Evolutionary conservation across 2,797 vertebrate species (phyloP).

Genomic region (Oreonectes daqikongensis): DNA sequence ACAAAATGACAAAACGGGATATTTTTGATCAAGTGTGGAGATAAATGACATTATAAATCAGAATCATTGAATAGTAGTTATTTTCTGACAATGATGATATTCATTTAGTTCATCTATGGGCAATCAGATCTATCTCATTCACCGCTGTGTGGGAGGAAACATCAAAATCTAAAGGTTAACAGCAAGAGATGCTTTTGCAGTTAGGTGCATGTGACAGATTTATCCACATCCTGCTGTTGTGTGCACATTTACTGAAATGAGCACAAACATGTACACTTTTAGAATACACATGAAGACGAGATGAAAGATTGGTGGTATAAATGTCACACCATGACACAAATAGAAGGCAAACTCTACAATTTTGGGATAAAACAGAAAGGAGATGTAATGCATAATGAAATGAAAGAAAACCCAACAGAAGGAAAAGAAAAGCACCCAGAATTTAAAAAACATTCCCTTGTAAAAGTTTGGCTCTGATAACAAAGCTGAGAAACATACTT

Average conservation of each 20-base stretch:
- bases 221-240: constrained; percentile 55
- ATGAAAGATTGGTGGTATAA: not conserved
- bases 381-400: not conserved
- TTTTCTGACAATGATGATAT: constrained; percentile 2
- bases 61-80: constrained; percentile 2
- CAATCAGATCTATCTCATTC: constrained; percentile 2
- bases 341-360: too few species aligned
- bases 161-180: constrained; percentile 2
- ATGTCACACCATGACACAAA: constrained; percentile 8
- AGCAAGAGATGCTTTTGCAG: not conserved
- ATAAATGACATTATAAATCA: not conserved
- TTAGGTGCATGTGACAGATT: constrained; percentile 31
- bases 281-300: not conserved
- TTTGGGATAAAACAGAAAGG: not conserved
- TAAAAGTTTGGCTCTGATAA: not conserved
- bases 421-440: not conserved
- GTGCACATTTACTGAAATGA: constrained; percentile 5
- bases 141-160: constrained; percentile 50
- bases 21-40: not conserved
- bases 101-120: not conserved
- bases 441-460: not conserved
- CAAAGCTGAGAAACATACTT: not conserved
- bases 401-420: not conserved
- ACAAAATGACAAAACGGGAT: not conserved
- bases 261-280: not conserved